Conservation (phyloP, 2,113 vertebrate genomes). For the Cyrtonyx montezumae region DNA sequence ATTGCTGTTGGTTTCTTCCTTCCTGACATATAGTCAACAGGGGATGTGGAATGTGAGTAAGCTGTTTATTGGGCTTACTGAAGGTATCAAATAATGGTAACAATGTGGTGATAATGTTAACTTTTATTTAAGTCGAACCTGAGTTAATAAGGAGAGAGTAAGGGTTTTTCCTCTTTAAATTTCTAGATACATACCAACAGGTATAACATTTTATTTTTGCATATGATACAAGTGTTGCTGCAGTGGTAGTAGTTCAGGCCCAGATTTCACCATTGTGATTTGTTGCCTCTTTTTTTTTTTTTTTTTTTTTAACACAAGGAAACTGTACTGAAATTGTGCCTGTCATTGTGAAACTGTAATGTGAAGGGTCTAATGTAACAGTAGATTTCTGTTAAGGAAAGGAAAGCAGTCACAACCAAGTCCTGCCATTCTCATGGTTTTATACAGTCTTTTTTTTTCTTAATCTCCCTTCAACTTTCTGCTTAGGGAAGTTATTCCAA, state of each 20-base stretch:
- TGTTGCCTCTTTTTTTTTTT: background rate
- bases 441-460: background rate
- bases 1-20: fast-evolving
- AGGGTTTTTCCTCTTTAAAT: fast-evolving
- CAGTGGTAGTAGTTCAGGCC: background rate
- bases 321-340: background rate
- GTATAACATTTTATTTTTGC: background rate
- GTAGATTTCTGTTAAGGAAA: background rate
- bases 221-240: background rate
- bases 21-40: background rate
- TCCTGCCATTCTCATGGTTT: background rate
- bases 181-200: background rate
- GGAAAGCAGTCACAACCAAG: background rate
- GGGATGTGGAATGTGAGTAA: background rate
- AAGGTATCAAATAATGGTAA: background rate
- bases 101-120: background rate
- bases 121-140: background rate
- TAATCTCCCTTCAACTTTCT: background rate
- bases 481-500: background rate
- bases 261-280: background rate
- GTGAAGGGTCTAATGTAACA: background rate
- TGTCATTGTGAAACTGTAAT: background rate
- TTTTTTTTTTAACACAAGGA: background rate
- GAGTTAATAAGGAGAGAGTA: background rate
- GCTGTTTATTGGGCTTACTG: background rate